Evolutionary conservation across 2,113 vertebrate genomes (phyloP).

Genomic region (Speoplatyrhinus poulsoni): DNA sequence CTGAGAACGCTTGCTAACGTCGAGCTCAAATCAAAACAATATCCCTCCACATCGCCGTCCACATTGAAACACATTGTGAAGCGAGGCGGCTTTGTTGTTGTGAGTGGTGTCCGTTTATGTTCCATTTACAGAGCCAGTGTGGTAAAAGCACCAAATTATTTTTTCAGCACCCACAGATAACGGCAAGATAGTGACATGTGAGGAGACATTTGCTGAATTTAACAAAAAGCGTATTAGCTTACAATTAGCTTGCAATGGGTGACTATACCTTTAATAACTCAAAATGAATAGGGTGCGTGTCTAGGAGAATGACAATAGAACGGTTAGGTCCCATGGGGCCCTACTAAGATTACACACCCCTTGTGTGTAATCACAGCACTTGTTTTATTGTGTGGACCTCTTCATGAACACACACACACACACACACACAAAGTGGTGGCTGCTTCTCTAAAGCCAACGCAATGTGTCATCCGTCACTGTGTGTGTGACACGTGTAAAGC

Average conservation of each 20-base stretch:
- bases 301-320: constrained; percentile 15
- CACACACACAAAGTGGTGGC: constrained; percentile 24
- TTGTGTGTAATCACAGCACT: constrained; percentile 27
- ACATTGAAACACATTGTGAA: not conserved
- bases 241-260: no score
- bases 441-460: constrained; percentile 31
- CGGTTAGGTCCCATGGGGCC: constrained; percentile 28
- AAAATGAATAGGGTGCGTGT: constrained; percentile 24
- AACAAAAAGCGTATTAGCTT: no score
- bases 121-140: no score
- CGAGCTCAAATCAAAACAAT: no score
- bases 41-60: not conserved
- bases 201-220: no score
- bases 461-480: constrained; percentile 34
- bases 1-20: no score
- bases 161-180: no score
- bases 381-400: constrained; percentile 21
- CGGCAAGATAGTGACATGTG: no score
- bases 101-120: no score
- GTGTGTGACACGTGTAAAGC: constrained; percentile 46
- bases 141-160: no score
- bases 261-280: not conserved
- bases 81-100: no score
- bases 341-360: constrained; percentile 52
- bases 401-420: constrained; percentile 33